phyloP scores from a whole-genome alignment of 2,888 invertebrate genomes.

The Nemurella pictetii region DNA sequence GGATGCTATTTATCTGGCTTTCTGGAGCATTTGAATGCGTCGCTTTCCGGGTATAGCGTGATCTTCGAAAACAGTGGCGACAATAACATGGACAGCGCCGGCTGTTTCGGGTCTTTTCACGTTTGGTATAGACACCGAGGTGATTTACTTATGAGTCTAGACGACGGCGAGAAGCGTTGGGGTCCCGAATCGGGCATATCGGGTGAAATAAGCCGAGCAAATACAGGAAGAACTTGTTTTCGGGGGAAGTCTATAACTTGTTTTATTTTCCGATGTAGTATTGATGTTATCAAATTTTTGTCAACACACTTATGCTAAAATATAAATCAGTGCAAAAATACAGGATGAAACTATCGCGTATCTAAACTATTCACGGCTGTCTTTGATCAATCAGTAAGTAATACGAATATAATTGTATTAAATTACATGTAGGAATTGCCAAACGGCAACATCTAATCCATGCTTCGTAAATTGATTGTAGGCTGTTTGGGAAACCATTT shows the following conservation, averaged over 20 bases:
- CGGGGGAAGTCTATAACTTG: too few species aligned
- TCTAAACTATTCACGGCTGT: too few species aligned
- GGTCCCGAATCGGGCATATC: too few species aligned
- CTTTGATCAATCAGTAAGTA: too few species aligned
- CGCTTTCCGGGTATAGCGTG: neutral
- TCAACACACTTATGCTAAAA: too few species aligned
- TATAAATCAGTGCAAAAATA: too few species aligned
- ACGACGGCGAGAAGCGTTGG: neutral
- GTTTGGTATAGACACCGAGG: neutral
- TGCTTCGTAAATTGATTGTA: neutral
- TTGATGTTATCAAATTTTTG: too few species aligned
- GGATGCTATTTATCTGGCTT: neutral
- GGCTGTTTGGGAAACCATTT: neutral
- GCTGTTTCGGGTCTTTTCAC: neutral
- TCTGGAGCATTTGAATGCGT: neutral
- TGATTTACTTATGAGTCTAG: neutral
- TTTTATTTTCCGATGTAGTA: too few species aligned
- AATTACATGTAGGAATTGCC: neutral
- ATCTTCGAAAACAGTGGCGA: neutral
- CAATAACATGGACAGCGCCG: neutral
- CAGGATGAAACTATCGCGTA: too few species aligned
- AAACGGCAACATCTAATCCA: neutral
- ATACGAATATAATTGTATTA: too few species aligned
- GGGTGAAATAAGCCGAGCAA: too few species aligned
- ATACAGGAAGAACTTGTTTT: too few species aligned